A percentile compares a stretch with the other conserved stretches of the same genome.
Evolutionary conservation across 2,113 vertebrate species (phyloP).

Genomic region (Pitta sordida): DNA sequence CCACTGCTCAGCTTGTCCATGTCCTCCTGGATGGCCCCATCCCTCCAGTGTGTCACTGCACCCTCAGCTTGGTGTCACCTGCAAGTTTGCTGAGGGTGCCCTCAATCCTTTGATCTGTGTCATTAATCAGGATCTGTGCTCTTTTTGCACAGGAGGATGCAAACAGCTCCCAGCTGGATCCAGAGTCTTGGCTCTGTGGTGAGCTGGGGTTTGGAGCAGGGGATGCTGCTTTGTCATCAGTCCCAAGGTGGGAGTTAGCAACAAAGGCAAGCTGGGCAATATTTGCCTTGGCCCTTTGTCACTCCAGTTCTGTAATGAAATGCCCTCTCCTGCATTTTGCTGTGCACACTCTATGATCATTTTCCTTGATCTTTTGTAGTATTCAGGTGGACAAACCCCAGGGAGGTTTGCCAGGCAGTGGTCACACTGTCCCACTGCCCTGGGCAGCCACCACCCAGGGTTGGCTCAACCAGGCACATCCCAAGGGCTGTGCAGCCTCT

Average conservation of each 20-base stretch:
- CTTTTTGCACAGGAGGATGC: not conserved
- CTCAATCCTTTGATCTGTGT: not conserved
- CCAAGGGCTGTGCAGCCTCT: not conserved
- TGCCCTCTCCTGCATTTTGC: not conserved
- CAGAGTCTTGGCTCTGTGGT: not conserved
- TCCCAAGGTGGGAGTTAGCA: not conserved
- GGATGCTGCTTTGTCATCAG: not conserved
- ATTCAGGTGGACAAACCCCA: not conserved
- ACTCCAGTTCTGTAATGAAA: not conserved
- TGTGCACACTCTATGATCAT: not conserved
- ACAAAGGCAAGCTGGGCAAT: not conserved
- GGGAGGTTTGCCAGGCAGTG: not conserved
- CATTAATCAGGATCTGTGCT: not conserved
- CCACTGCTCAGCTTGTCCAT: rapidly evolving
- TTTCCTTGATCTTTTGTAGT: not conserved
- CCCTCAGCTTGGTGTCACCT: not conserved
- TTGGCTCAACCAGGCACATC: not conserved
- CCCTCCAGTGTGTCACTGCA: not conserved
- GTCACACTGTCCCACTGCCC: not conserved
- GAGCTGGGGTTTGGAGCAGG: not conserved
- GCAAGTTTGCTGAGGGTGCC: not conserved
- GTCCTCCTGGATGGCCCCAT: not conserved
- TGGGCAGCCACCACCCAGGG: not conserved
- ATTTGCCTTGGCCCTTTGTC: not conserved
- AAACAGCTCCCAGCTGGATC: not conserved